Base-by-base conservation (phyloP, 2,888 invertebrate genomes). In the Laothoe populi region DNA sequence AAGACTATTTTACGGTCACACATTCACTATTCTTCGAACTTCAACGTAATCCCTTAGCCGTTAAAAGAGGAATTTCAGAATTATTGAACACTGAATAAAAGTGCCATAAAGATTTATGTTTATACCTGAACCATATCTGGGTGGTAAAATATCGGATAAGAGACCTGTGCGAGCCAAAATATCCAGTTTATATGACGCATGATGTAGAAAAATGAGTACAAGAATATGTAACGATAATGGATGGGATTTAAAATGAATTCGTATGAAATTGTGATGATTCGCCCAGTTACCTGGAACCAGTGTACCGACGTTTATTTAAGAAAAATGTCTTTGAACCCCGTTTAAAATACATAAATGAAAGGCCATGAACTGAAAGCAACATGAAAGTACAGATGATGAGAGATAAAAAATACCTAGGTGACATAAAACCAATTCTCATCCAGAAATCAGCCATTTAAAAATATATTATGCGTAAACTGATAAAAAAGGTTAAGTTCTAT, bases 181-280 rank as follows among this genome's bases (percentile, higher is more conserved):
- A 53, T 53, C 35, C 19, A 35, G 35, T 53, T 53, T 53, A 53
- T 8, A 26, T 19, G 35, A 19, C n/a, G 11, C 31, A 4, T 35
- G 53, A 35, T 16, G 19, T 35, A 49, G 49, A 49, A 16, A 26
- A 35, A 53, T 53, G 35, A 35, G 53, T 11, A 35, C 53, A 1
- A 31, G 35, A 1, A 7, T 4, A 2, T 26, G 26, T 13, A 35
- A 35, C 35, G 31, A 10, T 19, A 19, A 19, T 49, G 49, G 31
- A 49, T 31, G 49, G 8, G 16, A 31, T 31, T 49, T 31, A 49
- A 45, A 49, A 31, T 31, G n/a, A 16, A 4, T 42, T 7, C 26
- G 48, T n/a, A 10, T n/a, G 0, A 0, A 49, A 26, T 26, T 26
- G 26, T 13, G 24, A n/a, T 13, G 24, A 26, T 11, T 38, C 1